Conservation (phyloP, 2,888 invertebrate genomes). For the Calameuta idolon region DNA sequence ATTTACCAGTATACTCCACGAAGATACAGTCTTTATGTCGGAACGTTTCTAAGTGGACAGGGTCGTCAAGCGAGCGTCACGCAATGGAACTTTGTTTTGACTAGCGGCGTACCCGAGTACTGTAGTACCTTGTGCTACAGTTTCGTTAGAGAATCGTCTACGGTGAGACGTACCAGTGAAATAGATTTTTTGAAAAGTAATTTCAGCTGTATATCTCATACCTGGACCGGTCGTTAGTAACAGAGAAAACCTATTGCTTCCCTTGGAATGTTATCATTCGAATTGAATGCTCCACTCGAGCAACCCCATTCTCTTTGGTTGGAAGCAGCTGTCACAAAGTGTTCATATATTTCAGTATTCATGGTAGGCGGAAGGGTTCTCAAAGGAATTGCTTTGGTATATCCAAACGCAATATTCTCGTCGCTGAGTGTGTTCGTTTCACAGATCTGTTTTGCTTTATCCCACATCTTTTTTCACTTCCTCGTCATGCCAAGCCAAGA, state of each 20-base stretch:
- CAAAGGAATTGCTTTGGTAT: not conserved
- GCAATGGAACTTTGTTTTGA: no score
- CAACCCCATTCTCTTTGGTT: not conserved
- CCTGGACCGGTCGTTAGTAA: not conserved
- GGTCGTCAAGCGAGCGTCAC: no score
- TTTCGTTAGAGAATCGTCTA: no score
- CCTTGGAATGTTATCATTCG: not conserved
- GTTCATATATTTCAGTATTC: not conserved
- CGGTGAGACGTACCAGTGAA: no score
- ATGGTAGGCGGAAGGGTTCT: not conserved
- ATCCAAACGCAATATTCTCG: not conserved
- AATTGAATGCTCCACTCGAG: not conserved
- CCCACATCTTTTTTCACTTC: not conserved
- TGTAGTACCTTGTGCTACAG: no score
- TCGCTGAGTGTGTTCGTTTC: not conserved
- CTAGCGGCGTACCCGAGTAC: no score
- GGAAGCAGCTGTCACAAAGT: not conserved
- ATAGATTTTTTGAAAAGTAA: no score
- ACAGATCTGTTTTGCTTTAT: not conserved
- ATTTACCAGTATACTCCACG: no score
- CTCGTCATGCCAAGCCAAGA: not conserved
- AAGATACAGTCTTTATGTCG: no score
- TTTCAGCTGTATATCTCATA: no score
- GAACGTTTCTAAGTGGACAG: no score
- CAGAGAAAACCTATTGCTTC: not conserved